A percentile compares a stretch with the other conserved stretches of the same genome.
Conservation (phyloP, 35 echinoderm and acorn worm species). For the Lytechinus variegatus region DNA sequence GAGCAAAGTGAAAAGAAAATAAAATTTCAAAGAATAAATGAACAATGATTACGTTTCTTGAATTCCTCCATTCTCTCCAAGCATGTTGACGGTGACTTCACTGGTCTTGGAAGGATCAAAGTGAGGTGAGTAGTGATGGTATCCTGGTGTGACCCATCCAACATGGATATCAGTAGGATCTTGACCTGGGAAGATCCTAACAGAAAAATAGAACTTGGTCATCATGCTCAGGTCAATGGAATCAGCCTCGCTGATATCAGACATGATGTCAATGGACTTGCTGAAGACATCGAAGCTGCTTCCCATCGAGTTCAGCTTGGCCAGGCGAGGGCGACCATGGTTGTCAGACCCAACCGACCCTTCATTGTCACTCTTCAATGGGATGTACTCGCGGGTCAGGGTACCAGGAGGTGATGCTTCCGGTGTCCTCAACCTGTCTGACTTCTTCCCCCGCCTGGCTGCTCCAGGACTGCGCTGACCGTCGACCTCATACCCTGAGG, state of each 20-base stretch:
- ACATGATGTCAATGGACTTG: slow-evolving; percentile 93
- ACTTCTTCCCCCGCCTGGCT: slow-evolving; percentile 52
- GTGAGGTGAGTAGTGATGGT: slow-evolving; percentile 76
- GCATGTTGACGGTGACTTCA: slow-evolving; percentile 80
- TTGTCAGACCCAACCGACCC: slow-evolving; percentile 69
- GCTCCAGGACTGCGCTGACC: slow-evolving; percentile 76
- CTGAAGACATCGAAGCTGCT: slow-evolving; percentile 90
- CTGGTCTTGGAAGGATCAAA: slow-evolving; percentile 79
- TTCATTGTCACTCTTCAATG: slow-evolving; percentile 68
- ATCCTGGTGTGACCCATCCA: slow-evolving; percentile 95
- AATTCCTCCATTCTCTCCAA: slow-evolving; percentile 82
- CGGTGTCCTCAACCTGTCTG: slow-evolving; percentile 58
- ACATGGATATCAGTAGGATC: slow-evolving; percentile 88
- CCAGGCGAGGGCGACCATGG: slow-evolving; percentile 65
- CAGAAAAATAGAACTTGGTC: slow-evolving; percentile 76
- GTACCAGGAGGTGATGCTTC: slow-evolving; percentile 76
- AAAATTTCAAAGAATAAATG: neutral
- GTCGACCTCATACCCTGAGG: slow-evolving; percentile 58
- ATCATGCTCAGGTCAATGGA: slow-evolving; percentile 82
- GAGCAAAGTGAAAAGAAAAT: neutral
- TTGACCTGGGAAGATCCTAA: slow-evolving; percentile 93
- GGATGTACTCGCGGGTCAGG: slow-evolving; percentile 53
- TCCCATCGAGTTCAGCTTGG: slow-evolving; percentile 75
- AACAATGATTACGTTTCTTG: slow-evolving; percentile 77
- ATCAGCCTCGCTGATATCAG: slow-evolving; percentile 94